Evolutionary conservation across 2,797 vertebrate species (phyloP).

Genomic region (Hoplostethus mediterraneus): DNA sequence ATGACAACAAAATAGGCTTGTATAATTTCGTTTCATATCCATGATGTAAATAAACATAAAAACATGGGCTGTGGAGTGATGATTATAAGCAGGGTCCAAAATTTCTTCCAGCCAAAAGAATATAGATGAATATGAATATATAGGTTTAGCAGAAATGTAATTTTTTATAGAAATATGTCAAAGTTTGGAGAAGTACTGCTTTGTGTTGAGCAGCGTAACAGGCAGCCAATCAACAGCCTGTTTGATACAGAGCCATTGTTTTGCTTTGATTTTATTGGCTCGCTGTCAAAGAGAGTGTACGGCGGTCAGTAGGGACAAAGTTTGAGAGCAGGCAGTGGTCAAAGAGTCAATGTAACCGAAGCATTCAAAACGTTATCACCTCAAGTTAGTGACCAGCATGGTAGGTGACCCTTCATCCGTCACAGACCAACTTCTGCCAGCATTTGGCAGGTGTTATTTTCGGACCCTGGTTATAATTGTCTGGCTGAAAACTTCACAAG

Average conservation of each 20-base stretch:
- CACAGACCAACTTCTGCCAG: background rate
- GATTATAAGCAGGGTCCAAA: background rate
- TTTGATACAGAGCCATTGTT: background rate
- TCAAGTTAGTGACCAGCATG: background rate
- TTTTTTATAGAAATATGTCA: no score
- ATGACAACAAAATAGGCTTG: no score
- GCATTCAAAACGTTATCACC: background rate
- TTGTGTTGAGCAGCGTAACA: no score
- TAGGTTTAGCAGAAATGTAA: no score
- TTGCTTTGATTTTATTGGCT: background rate
- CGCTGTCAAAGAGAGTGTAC: background rate
- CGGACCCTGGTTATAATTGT: slow-evolving; percentile 12
- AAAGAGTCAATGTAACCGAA: background rate
- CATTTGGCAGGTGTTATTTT: background rate
- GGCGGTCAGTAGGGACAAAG: background rate
- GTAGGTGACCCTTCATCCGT: slow-evolving; percentile 25
- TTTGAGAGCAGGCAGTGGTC: background rate
- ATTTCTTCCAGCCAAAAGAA: background rate
- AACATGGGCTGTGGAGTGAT: slow-evolving; percentile 18
- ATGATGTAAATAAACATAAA: slow-evolving; percentile 30
- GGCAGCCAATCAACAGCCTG: background rate
- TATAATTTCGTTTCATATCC: background rate
- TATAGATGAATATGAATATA: no score
- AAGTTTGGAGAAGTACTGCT: no score
- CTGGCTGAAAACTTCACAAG: slow-evolving; percentile 37